phyloP scores from a whole-genome alignment of 2,797 vertebrate species.

The Aselliscus stoliczkanus region DNA sequence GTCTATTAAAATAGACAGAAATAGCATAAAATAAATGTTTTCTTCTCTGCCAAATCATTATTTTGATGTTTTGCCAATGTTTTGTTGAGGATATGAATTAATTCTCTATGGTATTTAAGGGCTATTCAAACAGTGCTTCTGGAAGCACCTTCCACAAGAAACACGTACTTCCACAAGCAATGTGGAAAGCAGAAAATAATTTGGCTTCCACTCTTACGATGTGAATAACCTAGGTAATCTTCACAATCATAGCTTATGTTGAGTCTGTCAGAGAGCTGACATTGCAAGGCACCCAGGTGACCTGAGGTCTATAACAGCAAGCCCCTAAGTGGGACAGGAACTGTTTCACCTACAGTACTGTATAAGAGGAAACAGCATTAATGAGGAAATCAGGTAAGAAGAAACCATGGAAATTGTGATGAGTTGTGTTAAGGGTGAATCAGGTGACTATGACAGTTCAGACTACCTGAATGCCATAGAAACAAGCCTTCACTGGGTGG shows the following conservation, averaged over 20 bases:
- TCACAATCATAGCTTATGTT: not conserved
- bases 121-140: not conserved
- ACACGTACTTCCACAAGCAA: not conserved
- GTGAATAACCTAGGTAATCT: not conserved
- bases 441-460: not conserved
- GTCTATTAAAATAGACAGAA: not conserved
- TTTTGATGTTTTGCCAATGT: not conserved
- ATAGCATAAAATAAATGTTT: not conserved
- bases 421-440: too few species aligned
- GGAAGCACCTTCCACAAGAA: not conserved
- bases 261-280: not conserved
- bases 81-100: not conserved
- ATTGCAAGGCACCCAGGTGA: not conserved
- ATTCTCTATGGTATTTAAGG: not conserved
- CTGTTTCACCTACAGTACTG: not conserved
- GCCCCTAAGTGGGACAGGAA: not conserved
- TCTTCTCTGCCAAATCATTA: not conserved
- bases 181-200: not conserved
- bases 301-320: not conserved
- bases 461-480: too few species aligned
- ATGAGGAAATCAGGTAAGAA: not conserved
- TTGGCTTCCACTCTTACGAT: not conserved
- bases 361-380: not conserved
- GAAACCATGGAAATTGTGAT: not conserved
- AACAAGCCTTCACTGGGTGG: not conserved